These are phyloP conservation scores for Leptoclinus maculatus DNA, from an alignment of 2,797 vertebrate species.

Conservation along the genomic window DNA sequence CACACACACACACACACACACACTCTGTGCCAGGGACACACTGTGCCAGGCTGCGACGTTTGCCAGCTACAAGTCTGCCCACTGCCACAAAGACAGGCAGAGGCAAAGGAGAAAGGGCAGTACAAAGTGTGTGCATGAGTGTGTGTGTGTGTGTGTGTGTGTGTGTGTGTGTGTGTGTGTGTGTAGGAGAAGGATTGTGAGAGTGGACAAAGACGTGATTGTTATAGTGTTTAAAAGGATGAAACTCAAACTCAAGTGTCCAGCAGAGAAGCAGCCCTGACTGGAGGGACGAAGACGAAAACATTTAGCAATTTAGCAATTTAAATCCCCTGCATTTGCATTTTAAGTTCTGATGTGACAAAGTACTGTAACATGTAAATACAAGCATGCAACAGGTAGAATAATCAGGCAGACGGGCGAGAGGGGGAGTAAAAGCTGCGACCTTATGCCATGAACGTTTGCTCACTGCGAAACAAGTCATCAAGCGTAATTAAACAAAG, in stretches of 20 bases:
- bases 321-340: conserved; percentile 12
- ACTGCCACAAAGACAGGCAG: conserved; percentile 63
- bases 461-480: not conserved
- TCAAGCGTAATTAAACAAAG: not conserved
- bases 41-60: conserved; percentile 68
- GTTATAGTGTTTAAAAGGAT: conserved; percentile 14
- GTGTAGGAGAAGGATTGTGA: conserved; percentile 8
- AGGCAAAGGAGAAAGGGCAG: conserved; percentile 54
- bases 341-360: not conserved
- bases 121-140: conserved; percentile 28
- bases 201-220: conserved; percentile 21
- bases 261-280: conserved; percentile 9
- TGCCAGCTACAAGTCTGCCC: conserved; percentile 73
- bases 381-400: conserved; percentile 19
- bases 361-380: not conserved
- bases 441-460: not conserved
- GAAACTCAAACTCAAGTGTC: conserved; percentile 15
- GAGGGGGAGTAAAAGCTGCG: not conserved
- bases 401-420: not conserved
- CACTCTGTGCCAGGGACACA: conserved; percentile 61
- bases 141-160: conserved; percentile 2
- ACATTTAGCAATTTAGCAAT: conserved; percentile 1
- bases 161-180: not conserved
- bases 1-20: conserved; percentile 53
- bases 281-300: conserved; percentile 11